A percentile compares a stretch with the other conserved stretches of the same genome.
Evolutionary conservation across 2,888 invertebrate genomes (phyloP).

Genomic region (Limnephilus lunatus): DNA sequence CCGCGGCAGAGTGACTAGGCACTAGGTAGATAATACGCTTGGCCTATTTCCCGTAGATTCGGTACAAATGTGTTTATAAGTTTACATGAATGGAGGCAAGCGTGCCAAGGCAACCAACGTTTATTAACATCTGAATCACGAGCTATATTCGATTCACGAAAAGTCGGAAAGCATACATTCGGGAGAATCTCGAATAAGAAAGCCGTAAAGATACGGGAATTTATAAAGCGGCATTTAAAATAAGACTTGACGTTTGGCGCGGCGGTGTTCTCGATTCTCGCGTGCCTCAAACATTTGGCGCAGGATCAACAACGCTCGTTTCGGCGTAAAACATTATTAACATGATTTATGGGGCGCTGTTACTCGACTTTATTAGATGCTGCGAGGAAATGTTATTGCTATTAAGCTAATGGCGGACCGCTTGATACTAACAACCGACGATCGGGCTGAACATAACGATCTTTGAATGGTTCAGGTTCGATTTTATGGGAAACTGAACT

Average conservation of each 20-base stretch:
- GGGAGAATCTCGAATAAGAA: constrained; percentile 28
- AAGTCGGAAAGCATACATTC: constrained; percentile 13
- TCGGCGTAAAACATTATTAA: constrained; percentile 64
- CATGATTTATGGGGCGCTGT: constrained; percentile 60
- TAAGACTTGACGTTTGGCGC: constrained; percentile 31
- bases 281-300: constrained; percentile 58
- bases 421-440: constrained; percentile 3
- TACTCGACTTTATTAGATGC: constrained; percentile 57
- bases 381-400: constrained; percentile 61
- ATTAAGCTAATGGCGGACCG: constrained; percentile 59
- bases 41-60: background rate
- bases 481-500: background rate
- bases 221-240: constrained; percentile 49
- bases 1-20: background rate
- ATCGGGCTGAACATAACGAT: background rate
- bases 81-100: constrained; percentile 27
- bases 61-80: constrained; percentile 31
- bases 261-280: constrained; percentile 3
- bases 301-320: constrained; percentile 62
- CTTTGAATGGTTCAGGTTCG: background rate
- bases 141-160: constrained; percentile 18
- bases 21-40: background rate
- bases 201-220: constrained; percentile 46
- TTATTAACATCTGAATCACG: constrained; percentile 34
- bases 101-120: constrained; percentile 35